phyloP scores from a whole-genome alignment of 2,113 vertebrate species.

The Chaenocephalus aceratus region DNA sequence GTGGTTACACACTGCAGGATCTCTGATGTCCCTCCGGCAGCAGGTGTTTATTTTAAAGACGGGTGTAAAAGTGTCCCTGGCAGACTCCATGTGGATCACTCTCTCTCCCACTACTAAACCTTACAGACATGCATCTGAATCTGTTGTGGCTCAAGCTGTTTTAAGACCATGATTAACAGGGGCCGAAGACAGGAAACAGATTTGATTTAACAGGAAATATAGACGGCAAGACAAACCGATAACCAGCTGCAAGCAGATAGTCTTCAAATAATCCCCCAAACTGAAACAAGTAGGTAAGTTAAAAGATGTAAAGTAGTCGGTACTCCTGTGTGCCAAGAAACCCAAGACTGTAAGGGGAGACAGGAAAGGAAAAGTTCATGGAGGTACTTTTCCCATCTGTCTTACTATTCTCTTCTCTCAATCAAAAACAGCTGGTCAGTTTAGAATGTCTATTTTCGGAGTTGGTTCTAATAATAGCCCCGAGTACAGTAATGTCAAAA shows the following conservation, averaged over 20 bases:
- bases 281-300: neutral
- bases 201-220: slow-evolving; percentile 1
- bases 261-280: neutral
- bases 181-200: slow-evolving; percentile 8
- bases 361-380: slow-evolving; percentile 35
- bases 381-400: slow-evolving; percentile 24
- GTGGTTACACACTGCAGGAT: slow-evolving; percentile 12
- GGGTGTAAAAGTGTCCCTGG: slow-evolving; percentile 59
- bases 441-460: slow-evolving; percentile 61
- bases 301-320: slow-evolving; percentile 2
- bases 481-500: slow-evolving; percentile 18
- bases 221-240: slow-evolving; percentile 9
- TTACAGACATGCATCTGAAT: slow-evolving; percentile 50
- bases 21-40: slow-evolving; percentile 27
- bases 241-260: slow-evolving; percentile 18
- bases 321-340: slow-evolving; percentile 18
- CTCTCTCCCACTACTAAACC: slow-evolving; percentile 39
- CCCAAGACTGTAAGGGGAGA: neutral
- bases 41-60: slow-evolving; percentile 78
- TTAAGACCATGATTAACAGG: slow-evolving; percentile 45
- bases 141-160: slow-evolving; percentile 64
- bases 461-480: slow-evolving; percentile 60
- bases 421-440: slow-evolving; percentile 73
- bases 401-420: slow-evolving; percentile 31
- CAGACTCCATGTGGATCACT: slow-evolving; percentile 27